These are phyloP conservation scores for Florisuga fusca DNA, from an alignment of 2,797 vertebrate species.

Conservation along the genomic window DNA sequence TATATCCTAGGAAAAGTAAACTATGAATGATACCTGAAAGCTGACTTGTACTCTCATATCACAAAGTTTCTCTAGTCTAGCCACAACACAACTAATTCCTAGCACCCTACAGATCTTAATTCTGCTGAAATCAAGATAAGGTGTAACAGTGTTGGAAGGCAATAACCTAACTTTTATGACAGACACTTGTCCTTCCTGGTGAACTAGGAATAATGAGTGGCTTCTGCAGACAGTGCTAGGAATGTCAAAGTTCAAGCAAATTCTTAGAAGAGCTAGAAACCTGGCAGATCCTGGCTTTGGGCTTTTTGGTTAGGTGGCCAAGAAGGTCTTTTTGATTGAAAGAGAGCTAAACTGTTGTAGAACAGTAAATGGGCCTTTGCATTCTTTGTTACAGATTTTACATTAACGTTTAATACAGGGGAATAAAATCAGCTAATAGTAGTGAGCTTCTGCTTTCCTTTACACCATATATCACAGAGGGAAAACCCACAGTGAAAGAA, in stretches of 20 bases:
- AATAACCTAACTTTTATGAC: background rate
- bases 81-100: background rate
- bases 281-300: background rate
- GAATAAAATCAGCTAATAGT: background rate
- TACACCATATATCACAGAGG: background rate
- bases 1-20: background rate
- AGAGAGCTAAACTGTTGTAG: background rate
- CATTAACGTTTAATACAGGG: conserved; percentile 8
- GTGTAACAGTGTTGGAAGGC: background rate
- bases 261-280: conserved; percentile 9
- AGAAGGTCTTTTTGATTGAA: conserved; percentile 4
- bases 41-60: background rate
- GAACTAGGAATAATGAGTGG: conserved; percentile 35
- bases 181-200: background rate
- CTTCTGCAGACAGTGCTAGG: background rate
- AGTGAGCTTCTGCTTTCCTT: background rate
- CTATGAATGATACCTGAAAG: background rate
- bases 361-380: background rate
- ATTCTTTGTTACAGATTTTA: conserved; percentile 3
- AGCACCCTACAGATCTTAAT: background rate
- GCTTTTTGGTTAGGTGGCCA: background rate
- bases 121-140: background rate
- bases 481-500: background rate
- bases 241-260: conserved; percentile 14
- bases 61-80: background rate